Evolutionary conservation across 2,888 invertebrate species (phyloP).

Genomic region (Orthonychiurus folsomi): DNA sequence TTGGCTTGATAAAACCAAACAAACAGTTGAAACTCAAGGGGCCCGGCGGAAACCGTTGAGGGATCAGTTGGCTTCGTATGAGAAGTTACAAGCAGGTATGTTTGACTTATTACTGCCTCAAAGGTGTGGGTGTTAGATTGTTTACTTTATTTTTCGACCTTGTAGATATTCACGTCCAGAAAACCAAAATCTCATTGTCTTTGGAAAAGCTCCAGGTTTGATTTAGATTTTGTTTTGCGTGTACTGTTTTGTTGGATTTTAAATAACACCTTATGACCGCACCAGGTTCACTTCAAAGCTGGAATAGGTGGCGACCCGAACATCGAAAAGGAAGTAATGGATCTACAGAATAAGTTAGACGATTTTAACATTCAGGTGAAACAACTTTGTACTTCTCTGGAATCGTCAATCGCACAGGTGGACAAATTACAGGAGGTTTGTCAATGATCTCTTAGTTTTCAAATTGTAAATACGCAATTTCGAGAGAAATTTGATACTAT

Average conservation of each 20-base stretch:
- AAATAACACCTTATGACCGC: too few species aligned
- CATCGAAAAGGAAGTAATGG: slow-evolving; percentile 62
- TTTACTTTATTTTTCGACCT: background rate
- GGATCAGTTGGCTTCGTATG: slow-evolving; percentile 74
- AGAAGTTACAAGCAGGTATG: slow-evolving; percentile 62
- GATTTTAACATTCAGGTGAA: slow-evolving; percentile 54
- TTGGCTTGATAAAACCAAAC: slow-evolving; percentile 80
- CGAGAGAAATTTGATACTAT: slow-evolving; percentile 14
- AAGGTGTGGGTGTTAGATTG: background rate
- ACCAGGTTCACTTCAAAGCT: slow-evolving; percentile 73
- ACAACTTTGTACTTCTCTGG: slow-evolving; percentile 59
- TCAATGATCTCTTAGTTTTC: background rate
- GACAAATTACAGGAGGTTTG: slow-evolving; percentile 69
- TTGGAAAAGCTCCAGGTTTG: slow-evolving; percentile 77
- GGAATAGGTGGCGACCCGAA: slow-evolving; percentile 71
- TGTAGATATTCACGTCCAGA: slow-evolving; percentile 59
- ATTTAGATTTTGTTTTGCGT: too few species aligned
- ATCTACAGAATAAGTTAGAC: slow-evolving; percentile 61
- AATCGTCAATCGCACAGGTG: slow-evolving; percentile 69
- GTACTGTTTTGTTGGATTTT: too few species aligned
- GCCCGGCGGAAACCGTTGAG: slow-evolving; percentile 77
- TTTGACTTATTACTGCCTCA: background rate
- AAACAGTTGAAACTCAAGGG: slow-evolving; percentile 66
- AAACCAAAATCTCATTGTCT: slow-evolving; percentile 77
- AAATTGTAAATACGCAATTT: background rate